These are phyloP conservation scores for Hyposmocoma kahamanoa DNA, from an alignment of 1,140 invertebrate genomes.

Conservation along the genomic window DNA sequence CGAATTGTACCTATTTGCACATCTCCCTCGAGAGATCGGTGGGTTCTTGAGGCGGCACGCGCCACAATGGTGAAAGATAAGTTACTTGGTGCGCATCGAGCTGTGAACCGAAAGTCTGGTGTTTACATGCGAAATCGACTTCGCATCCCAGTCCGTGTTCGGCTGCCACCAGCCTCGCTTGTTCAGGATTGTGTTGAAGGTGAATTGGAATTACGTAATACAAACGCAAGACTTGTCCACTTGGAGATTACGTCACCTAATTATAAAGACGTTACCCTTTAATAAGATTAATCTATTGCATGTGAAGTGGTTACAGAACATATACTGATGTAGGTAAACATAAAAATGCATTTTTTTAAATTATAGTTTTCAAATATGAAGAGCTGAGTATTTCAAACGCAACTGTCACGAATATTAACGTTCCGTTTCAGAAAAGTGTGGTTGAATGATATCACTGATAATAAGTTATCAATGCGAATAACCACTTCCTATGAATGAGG, in stretches of 20 bases:
- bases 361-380: no score
- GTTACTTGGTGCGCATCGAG: slow-evolving; percentile 69
- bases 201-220: slow-evolving; percentile 9
- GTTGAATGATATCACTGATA: no score
- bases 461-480: no score
- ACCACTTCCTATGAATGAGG: no score
- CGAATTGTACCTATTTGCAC: slow-evolving; percentile 24
- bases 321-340: no score
- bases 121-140: slow-evolving; percentile 64
- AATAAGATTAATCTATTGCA: no score
- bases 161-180: slow-evolving; percentile 42
- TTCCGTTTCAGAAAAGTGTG: no score
- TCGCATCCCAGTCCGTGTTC: slow-evolving; percentile 53
- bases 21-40: slow-evolving; percentile 27
- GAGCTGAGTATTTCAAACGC: no score
- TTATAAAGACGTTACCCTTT: background rate
- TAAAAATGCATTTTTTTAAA: no score
- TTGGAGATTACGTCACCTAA: background rate
- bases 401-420: no score
- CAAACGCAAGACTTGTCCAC: no score
- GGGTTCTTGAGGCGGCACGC: slow-evolving; percentile 34
- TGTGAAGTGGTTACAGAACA: no score
- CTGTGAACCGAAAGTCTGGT: slow-evolving; percentile 70
- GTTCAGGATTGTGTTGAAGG: slow-evolving; percentile 24
- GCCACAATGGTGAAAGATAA: slow-evolving; percentile 72